Conservation (phyloP, 1,140 invertebrate genomes). For the Bemisia tabaci region DNA sequence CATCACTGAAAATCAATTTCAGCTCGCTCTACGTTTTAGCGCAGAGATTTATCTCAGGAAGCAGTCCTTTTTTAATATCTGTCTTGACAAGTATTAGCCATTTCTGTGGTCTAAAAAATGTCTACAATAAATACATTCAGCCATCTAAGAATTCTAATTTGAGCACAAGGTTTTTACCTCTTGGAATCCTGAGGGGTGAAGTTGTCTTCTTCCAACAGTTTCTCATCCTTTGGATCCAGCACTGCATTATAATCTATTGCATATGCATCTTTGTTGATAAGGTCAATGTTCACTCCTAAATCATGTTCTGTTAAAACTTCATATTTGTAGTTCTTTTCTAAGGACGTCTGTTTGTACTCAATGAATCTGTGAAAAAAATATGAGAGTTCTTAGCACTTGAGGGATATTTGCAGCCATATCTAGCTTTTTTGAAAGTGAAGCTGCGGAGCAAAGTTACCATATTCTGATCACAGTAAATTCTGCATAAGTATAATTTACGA, state of each 20-base stretch:
- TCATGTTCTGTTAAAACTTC: conserved; percentile 95
- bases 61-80: too few species aligned
- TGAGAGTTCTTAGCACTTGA: conserved; percentile 7
- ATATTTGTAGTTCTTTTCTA: conserved; percentile 87
- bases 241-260: conserved; percentile 53
- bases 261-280: conserved; percentile 93
- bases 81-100: too few species aligned
- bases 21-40: too few species aligned
- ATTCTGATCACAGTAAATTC: too few species aligned
- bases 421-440: not conserved
- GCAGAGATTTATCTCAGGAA: too few species aligned
- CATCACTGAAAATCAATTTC: too few species aligned
- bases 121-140: too few species aligned
- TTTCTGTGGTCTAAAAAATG: too few species aligned
- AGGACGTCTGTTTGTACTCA: conserved; percentile 88
- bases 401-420: not conserved
- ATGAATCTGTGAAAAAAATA: conserved; percentile 78
- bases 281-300: conserved; percentile 87
- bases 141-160: too few species aligned
- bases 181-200: conserved; percentile 77
- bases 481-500: too few species aligned
- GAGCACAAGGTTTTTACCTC: too few species aligned
- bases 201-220: conserved; percentile 82
- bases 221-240: conserved; percentile 81
- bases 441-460: not conserved